Base-by-base conservation (phyloP, 2,797 vertebrate genomes). In the Sparidentex hasta region DNA sequence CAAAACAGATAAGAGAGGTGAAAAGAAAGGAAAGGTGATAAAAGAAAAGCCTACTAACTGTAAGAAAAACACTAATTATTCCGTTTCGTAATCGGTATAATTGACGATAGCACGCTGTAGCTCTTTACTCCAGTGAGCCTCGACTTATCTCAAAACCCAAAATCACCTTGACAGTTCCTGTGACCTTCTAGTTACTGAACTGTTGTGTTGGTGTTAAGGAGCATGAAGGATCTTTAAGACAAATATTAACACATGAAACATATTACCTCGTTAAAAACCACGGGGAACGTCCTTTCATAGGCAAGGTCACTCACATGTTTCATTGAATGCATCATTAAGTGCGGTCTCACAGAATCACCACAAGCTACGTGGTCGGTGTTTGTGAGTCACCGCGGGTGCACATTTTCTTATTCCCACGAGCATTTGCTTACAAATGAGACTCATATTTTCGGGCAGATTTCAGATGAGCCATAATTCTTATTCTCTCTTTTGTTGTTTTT, bases 221-320 rank as follows among this genome's bases (percentile, higher is more conserved):
- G 41, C 71, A 18, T 81, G 79, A 84, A 76, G 54, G 61, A 75
- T 70, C 57, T 47, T 80, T 27, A 44, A 58, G 58, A 78, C 58
- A 92, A 92, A 92, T 76, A 89, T 86, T 88, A 92, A 86, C 85
- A 76, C 33, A 44, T 65, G 63, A 76, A 80, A 69, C 61, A 65
- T 44, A 68, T 64, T 44, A 69, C 73, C 57, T 5, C 50, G 59
- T 50, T 58, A 76, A 38, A 76, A 85, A 25, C 59, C 71, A 55
- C 14, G 18, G 51, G n/a, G 62, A 38, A 59, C 43, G 64, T 82
- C 23, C 68, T 74, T 29, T 74, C 33, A 70, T 25, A 67, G 65
- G 43, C 57, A 87, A 88, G 72, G 84, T 87, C 77, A 78, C 44
- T 41, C 16, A 48, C 52, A 63, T 62, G 65, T 65, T 65, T 68